phyloP scores from a whole-genome alignment of 1,140 invertebrate genomes.

The Subanguina moxae region DNA sequence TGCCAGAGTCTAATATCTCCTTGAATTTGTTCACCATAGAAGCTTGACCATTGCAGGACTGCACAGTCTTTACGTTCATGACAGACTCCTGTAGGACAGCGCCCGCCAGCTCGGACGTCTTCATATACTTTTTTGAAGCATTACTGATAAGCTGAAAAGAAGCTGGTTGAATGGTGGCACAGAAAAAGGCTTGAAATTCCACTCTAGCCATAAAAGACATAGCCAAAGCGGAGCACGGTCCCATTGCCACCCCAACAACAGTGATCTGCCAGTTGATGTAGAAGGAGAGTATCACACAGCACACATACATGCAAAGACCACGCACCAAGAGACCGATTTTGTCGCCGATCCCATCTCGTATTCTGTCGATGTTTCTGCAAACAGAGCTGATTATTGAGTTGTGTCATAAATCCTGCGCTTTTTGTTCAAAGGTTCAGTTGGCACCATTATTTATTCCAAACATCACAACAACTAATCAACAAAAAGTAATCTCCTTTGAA shows the following conservation, averaged over 20 bases:
- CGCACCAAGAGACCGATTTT: slow-evolving; percentile 76
- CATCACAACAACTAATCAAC: too few species aligned
- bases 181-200: background rate
- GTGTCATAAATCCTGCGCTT: too few species aligned
- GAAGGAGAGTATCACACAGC: slow-evolving; percentile 29
- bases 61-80: slow-evolving; percentile 69
- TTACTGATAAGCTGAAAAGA: slow-evolving; percentile 30
- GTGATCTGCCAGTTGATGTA: slow-evolving; percentile 41
- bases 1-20: slow-evolving; percentile 25
- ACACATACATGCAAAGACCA: slow-evolving; percentile 26
- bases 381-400: too few species aligned
- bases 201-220: slow-evolving; percentile 37
- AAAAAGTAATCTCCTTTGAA: too few species aligned
- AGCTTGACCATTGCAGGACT: slow-evolving; percentile 74
- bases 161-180: background rate
- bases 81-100: slow-evolving; percentile 47
- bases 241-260: slow-evolving; percentile 36
- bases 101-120: slow-evolving; percentile 21
- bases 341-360: slow-evolving; percentile 82
- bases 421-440: too few species aligned
- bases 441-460: too few species aligned
- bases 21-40: slow-evolving; percentile 64
- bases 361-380: slow-evolving; percentile 75
- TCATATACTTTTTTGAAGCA: slow-evolving; percentile 26
- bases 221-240: slow-evolving; percentile 24